phyloP scores from a whole-genome alignment of 2,888 invertebrate genomes.

The Strigamia crassipes region DNA sequence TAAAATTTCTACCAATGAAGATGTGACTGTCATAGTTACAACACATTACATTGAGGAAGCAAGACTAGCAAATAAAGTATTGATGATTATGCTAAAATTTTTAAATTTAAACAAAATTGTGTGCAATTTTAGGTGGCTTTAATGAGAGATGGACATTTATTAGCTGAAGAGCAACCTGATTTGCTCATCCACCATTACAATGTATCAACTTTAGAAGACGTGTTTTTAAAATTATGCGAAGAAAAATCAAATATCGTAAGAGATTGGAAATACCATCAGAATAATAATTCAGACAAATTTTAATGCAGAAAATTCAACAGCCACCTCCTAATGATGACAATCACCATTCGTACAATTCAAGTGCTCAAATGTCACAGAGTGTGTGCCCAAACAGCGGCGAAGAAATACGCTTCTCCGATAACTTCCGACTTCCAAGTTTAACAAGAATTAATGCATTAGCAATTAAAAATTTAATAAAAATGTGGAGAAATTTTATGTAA shows the following conservation, averaged over 20 bases:
- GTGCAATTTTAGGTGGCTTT: conserved; percentile 85
- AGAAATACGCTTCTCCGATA: background rate
- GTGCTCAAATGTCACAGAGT: too few species aligned
- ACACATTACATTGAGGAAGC: conserved; percentile 17
- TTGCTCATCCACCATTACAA: conserved; percentile 64
- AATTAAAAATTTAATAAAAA: background rate
- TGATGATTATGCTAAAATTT: too few species aligned
- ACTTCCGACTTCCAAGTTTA: background rate
- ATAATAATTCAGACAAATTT: too few species aligned
- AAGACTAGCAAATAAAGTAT: conserved; percentile 25
- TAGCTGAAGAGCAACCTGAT: conserved; percentile 89
- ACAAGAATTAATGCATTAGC: background rate
- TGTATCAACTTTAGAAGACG: conserved; percentile 56
- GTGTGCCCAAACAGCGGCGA: too few species aligned
- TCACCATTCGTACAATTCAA: too few species aligned
- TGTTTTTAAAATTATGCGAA: conserved; percentile 57
- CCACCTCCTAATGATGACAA: too few species aligned
- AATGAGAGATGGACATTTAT: conserved; percentile 86
- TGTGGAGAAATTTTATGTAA: background rate
- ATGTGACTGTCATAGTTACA: background rate
- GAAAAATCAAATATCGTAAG: background rate
- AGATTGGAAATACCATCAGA: too few species aligned
- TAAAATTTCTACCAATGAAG: background rate
- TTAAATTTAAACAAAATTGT: too few species aligned
- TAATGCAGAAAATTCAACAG: too few species aligned